phyloP scores from a whole-genome alignment of 2,888 invertebrate genomes.

The Agonopterix subpropinquella region DNA sequence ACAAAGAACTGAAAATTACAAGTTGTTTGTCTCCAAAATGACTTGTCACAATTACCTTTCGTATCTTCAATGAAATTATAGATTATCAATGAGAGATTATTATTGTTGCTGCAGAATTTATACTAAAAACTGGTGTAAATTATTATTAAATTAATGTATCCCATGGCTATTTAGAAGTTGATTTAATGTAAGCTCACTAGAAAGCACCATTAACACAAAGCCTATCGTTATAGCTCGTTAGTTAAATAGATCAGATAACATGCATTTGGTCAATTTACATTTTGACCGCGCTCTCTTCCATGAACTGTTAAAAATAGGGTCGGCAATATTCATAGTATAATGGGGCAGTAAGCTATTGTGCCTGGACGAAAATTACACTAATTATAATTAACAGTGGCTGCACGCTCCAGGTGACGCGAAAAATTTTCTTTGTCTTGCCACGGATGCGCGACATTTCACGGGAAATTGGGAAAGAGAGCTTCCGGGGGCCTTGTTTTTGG shows the following conservation, averaged over 20 bases:
- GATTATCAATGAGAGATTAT: too few species aligned
- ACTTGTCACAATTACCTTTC: too few species aligned
- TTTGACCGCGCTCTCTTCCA: conserved; percentile 29
- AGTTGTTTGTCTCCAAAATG: too few species aligned
- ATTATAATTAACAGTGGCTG: conserved; percentile 29
- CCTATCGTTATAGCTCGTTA: conserved; percentile 8
- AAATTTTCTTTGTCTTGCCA: background rate
- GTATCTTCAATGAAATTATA: too few species aligned
- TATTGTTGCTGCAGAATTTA: too few species aligned
- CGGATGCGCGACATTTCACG: conserved; percentile 27
- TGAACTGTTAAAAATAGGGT: conserved; percentile 21
- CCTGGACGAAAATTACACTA: conserved; percentile 49
- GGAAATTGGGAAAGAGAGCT: conserved; percentile 33
- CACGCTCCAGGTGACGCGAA: conserved; percentile 19
- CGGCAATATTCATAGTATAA: conserved; percentile 12
- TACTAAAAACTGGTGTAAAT: too few species aligned
- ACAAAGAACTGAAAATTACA: too few species aligned
- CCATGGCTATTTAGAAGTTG: too few species aligned
- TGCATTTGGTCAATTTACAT: conserved; percentile 35
- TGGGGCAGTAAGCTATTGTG: conserved; percentile 17
- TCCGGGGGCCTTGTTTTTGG: conserved; percentile 11
- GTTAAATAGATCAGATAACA: conserved; percentile 42
- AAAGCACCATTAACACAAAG: too few species aligned
- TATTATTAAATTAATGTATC: too few species aligned
- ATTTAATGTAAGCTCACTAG: too few species aligned